phyloP scores from a whole-genome alignment of 2,113 vertebrate species.

The Heterocephalus glaber region DNA sequence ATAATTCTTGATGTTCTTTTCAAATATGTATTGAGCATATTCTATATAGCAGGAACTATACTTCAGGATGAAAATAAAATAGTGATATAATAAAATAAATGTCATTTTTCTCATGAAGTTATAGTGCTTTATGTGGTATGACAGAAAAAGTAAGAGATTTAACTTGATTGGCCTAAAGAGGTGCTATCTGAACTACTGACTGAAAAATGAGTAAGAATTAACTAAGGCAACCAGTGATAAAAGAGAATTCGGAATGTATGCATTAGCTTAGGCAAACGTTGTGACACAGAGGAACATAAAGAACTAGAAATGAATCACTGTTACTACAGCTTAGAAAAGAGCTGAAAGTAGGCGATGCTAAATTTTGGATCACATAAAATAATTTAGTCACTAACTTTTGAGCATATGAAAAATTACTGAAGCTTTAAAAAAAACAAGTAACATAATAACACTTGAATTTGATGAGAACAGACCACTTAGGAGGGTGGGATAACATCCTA shows the following conservation, averaged over 20 bases:
- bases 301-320: conserved; percentile 1
- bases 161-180: background rate
- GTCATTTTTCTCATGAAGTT: background rate
- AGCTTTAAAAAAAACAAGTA: background rate
- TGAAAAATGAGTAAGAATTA: background rate
- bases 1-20: background rate
- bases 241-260: background rate
- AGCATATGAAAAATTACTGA: background rate
- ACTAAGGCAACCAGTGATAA: background rate
- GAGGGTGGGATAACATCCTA: background rate
- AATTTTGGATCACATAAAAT: background rate
- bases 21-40: background rate
- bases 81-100: background rate
- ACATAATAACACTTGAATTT: conserved; percentile 19
- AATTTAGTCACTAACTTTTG: conserved; percentile 22
- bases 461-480: background rate
- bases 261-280: background rate
- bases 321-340: background rate
- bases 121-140: background rate
- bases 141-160: background rate
- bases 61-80: conserved; percentile 20
- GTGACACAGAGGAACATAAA: background rate
- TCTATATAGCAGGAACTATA: background rate
- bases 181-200: background rate
- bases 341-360: background rate